Evolutionary conservation across 2,113 vertebrate genomes (phyloP).

Genomic region (Puffinus mauretanicus): DNA sequence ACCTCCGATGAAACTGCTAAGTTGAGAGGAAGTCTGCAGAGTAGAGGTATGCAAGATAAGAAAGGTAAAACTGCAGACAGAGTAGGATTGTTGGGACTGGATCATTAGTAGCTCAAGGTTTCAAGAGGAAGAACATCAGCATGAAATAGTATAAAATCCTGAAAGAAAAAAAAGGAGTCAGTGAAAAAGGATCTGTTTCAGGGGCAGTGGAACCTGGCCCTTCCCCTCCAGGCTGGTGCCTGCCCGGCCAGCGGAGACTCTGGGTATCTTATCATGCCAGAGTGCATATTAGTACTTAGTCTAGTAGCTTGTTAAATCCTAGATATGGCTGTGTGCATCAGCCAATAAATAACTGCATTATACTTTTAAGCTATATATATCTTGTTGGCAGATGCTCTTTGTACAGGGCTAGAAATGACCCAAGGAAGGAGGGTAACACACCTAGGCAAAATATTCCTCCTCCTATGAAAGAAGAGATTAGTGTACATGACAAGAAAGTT

Average conservation of each 20-base stretch:
- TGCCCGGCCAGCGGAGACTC: not conserved
- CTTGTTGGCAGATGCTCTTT: not conserved
- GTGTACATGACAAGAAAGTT: not conserved
- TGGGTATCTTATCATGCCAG: not conserved
- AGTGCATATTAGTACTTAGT: not conserved
- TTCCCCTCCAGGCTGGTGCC: not conserved
- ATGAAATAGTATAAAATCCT: not conserved
- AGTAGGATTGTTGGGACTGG: not conserved
- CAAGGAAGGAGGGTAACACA: not conserved
- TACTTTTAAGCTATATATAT: not conserved
- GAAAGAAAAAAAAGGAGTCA: not conserved
- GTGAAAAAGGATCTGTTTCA: conserved; percentile 24
- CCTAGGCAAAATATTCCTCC: not conserved
- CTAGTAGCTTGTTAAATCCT: not conserved
- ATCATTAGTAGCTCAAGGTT: not conserved
- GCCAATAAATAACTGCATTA: not conserved
- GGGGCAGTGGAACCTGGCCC: not conserved
- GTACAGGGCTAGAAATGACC: not conserved
- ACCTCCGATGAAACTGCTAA: not conserved
- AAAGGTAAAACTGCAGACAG: not conserved
- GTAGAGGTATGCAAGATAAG: not conserved
- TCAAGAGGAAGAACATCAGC: conserved; percentile 2
- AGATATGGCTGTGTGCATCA: not conserved
- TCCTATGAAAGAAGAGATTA: not conserved
- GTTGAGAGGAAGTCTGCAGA: not conserved